Conservation (phyloP, 2,797 vertebrate species). For the Myotis pilosus region DNA sequence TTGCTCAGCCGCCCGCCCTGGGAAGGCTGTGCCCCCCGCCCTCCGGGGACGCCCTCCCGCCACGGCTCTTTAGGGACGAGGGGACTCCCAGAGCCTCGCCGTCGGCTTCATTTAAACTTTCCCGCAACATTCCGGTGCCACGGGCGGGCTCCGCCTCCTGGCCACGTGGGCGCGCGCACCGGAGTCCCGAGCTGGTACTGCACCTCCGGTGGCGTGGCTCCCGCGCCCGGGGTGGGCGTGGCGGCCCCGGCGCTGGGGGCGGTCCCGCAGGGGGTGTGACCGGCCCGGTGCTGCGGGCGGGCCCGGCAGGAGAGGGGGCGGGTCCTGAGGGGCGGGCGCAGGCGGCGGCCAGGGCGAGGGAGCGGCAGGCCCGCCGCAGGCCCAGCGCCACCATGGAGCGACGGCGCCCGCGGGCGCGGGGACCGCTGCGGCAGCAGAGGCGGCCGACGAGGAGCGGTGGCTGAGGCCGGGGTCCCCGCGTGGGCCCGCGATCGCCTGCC, state of each 20-base stretch:
- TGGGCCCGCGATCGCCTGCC: background rate
- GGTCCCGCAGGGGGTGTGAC: background rate
- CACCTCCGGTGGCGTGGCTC: too few species aligned
- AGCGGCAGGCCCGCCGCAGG: background rate
- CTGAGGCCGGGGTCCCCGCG: background rate
- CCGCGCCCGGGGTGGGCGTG: background rate
- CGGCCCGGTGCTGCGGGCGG: background rate
- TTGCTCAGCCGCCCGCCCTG: too few species aligned
- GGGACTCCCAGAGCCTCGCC: too few species aligned
- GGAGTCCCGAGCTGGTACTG: too few species aligned
- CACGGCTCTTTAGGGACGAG: too few species aligned
- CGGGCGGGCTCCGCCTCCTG: background rate
- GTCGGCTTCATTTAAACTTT: background rate
- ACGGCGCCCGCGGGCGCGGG: background rate
- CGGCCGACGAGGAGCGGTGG: background rate
- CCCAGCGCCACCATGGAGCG: slow-evolving; percentile 18
- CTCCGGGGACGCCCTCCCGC: too few species aligned
- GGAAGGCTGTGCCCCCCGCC: too few species aligned
- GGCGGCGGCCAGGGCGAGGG: background rate
- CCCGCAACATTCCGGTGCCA: background rate
- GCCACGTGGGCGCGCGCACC: background rate
- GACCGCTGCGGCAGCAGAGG: background rate
- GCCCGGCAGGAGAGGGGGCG: background rate
- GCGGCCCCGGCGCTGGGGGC: background rate
- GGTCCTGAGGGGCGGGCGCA: background rate